Evolutionary conservation across 2,113 vertebrate species (phyloP).

Genomic region (Tor tambroides): DNA sequence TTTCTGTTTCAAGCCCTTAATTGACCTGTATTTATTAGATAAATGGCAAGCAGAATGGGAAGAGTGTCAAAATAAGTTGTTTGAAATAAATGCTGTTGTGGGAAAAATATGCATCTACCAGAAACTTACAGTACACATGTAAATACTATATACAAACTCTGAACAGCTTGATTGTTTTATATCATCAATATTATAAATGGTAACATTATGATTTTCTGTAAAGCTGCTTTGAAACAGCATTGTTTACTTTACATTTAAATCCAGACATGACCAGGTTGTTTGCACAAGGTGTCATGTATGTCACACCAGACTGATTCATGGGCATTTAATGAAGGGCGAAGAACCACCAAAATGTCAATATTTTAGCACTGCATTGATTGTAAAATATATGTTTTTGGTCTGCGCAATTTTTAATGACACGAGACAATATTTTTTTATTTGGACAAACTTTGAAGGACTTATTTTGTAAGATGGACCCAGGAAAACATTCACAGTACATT

Average conservation of each 20-base stretch:
- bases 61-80: no score
- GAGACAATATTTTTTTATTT: neutral
- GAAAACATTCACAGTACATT: no score
- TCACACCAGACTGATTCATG: neutral
- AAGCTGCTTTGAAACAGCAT: neutral
- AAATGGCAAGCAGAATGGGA: no score
- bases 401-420: neutral
- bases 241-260: neutral
- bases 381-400: neutral
- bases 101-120: neutral
- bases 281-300: neutral
- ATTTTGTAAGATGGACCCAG: neutral
- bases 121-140: neutral
- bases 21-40: no score
- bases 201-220: neutral
- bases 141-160: neutral
- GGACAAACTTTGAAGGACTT: neutral
- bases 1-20: no score
- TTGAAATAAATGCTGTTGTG: no score
- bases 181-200: neutral
- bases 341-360: neutral
- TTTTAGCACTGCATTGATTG: neutral
- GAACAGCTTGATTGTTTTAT: neutral
- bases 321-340: neutral
- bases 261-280: neutral